A percentile compares a stretch with the other conserved stretches of the same genome.
Evolutionary conservation across 2,888 invertebrate species (phyloP).

Genomic region (Agapetus fuscipes): DNA sequence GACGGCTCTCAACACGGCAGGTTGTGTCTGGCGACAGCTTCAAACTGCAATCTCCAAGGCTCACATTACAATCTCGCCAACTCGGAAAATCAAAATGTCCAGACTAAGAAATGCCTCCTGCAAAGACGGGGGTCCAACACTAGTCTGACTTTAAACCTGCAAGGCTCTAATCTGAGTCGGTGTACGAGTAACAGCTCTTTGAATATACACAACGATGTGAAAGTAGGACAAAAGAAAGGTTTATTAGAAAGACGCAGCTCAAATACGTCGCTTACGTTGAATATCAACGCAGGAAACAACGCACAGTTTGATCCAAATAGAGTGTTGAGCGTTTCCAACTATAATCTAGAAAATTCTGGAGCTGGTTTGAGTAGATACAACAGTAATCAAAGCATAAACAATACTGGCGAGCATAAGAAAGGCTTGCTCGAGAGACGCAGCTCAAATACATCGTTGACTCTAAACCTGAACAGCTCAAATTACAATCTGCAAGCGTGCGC

Average conservation of each 20-base stretch:
- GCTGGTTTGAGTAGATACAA: conserved; percentile 42
- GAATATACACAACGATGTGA: conserved; percentile 34
- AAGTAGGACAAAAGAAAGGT: conserved; percentile 50
- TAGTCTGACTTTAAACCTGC: conserved; percentile 71
- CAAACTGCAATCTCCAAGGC: conserved; percentile 28
- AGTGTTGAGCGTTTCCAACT: conserved; percentile 42
- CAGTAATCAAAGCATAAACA: conserved; percentile 42
- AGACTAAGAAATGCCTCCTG: conserved; percentile 52
- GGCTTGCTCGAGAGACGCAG: conserved; percentile 67
- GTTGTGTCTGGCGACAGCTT: conserved; percentile 44
- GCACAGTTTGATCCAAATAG: conserved; percentile 40
- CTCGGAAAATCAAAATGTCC: conserved; percentile 26
- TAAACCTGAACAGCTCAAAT: conserved; percentile 37
- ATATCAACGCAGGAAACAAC: conserved; percentile 43
- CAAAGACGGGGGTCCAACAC: conserved; percentile 81
- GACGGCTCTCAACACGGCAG: conserved; percentile 36
- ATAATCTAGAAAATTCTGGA: conserved; percentile 38
- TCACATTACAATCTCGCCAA: conserved; percentile 35
- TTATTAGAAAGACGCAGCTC: conserved; percentile 79
- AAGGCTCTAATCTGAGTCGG: conserved; percentile 40
- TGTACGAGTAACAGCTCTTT: conserved; percentile 50
- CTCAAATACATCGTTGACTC: conserved; percentile 73
- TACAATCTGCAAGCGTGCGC: conserved; percentile 11
- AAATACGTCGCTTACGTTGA: conserved; percentile 81
- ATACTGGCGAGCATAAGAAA: conserved; percentile 35